These are phyloP conservation scores for Yponomeuta evonymella DNA, from an alignment of 2,888 invertebrate genomes.

Conservation along the genomic window DNA sequence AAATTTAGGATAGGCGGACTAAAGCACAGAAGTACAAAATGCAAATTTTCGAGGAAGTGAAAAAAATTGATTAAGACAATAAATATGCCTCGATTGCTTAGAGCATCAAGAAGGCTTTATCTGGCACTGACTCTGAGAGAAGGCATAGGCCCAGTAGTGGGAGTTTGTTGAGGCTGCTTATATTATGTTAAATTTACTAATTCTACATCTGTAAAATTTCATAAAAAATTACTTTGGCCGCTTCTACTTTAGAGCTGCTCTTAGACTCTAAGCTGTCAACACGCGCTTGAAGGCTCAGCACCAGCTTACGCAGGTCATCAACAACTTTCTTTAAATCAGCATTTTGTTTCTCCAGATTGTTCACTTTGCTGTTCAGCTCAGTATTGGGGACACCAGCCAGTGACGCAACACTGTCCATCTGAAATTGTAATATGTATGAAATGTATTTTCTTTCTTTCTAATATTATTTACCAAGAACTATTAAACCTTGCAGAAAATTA, in stretches of 20 bases:
- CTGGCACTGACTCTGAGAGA: too few relatives aligned
- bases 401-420: slow-evolving; percentile 81
- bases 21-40: too few relatives aligned
- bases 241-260: slow-evolving; percentile 33
- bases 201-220: background rate
- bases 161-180: too few relatives aligned
- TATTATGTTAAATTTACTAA: too few relatives aligned
- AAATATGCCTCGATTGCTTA: too few relatives aligned
- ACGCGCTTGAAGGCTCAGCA: slow-evolving; percentile 64
- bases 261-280: slow-evolving; percentile 57
- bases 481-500: background rate
- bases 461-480: background rate
- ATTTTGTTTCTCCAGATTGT: slow-evolving; percentile 77
- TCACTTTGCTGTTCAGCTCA: slow-evolving; percentile 74
- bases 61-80: too few relatives aligned
- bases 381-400: slow-evolving; percentile 73
- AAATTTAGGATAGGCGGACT: too few relatives aligned
- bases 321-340: slow-evolving; percentile 65
- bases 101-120: too few relatives aligned
- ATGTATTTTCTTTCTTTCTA: background rate
- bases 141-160: too few relatives aligned
- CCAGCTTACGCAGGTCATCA: slow-evolving; percentile 60
- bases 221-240: slow-evolving; percentile 35
- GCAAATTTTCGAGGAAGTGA: too few relatives aligned
- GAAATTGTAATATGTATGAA: slow-evolving; percentile 30